A percentile compares a stretch with the other conserved stretches of the same genome.
phyloP scores from a whole-genome alignment of 2,888 invertebrate species.

The Melitaea athalia region DNA sequence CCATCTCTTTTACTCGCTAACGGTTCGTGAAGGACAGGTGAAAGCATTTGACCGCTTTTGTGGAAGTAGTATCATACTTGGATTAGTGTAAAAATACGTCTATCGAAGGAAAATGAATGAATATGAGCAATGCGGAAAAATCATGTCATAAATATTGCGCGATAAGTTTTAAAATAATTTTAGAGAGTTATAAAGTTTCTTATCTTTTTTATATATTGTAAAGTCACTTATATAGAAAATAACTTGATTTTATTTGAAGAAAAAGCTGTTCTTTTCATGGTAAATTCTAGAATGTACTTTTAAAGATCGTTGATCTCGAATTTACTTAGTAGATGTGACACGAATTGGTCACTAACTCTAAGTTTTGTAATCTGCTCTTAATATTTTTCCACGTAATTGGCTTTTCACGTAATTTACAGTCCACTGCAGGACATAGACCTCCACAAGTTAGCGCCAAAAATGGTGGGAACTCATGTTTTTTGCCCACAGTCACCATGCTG shows the following conservation, averaged over 20 bases:
- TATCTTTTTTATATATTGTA: neutral
- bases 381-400: too few relatives aligned
- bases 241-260: neutral
- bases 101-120: constrained; percentile 10
- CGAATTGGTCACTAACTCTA: constrained; percentile 46
- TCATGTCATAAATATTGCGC: constrained; percentile 1
- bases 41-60: constrained; percentile 71
- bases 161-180: neutral
- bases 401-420: too few relatives aligned
- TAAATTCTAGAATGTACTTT: constrained; percentile 62
- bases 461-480: too few relatives aligned
- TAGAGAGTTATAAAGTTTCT: neutral
- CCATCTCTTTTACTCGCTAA: constrained; percentile 59
- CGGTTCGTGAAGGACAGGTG: constrained; percentile 58
- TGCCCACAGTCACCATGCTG: too few relatives aligned
- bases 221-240: neutral
- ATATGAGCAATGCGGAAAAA: constrained; percentile 6
- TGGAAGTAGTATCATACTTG: constrained; percentile 73
- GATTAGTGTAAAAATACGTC: constrained; percentile 42
- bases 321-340: constrained; percentile 41
- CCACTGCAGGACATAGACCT: too few relatives aligned
- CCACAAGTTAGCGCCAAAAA: too few relatives aligned
- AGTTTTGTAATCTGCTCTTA: too few relatives aligned
- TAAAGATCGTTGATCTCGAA: constrained; percentile 58
- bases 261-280: constrained; percentile 46